Percentiles rank a stretch among this genome's conserved stretches.
phyloP scores from a whole-genome alignment of 2,113 vertebrate genomes.

The Melanocharis versteri region DNA sequence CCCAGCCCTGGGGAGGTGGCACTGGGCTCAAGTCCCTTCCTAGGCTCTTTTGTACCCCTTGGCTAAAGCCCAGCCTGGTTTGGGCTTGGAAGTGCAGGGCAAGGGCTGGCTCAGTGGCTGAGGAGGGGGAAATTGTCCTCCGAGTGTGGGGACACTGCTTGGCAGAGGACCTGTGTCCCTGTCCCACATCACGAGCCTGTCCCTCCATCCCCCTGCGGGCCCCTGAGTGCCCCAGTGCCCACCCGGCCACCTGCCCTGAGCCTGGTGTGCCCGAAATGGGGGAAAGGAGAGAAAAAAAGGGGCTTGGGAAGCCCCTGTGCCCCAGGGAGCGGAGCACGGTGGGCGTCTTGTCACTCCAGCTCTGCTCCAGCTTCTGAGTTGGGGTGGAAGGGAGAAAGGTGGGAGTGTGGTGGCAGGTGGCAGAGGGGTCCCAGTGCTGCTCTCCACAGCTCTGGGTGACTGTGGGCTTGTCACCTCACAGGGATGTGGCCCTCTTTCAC shows the following conservation, averaged over 20 bases:
- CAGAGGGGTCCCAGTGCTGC: neutral
- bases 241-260: rapidly evolving
- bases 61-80: rapidly evolving
- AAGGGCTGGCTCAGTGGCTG: neutral
- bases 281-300: neutral
- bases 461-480: neutral
- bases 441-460: neutral
- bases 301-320: rapidly evolving
- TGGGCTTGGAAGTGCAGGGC: neutral
- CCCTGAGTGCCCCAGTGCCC: neutral
- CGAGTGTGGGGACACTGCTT: rapidly evolving
- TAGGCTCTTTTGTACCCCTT: neutral
- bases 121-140: neutral
- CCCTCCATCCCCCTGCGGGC: rapidly evolving
- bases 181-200: neutral
- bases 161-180: neutral
- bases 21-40: neutral
- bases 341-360: rapidly evolving
- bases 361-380: neutral
- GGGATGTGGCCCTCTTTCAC: neutral
- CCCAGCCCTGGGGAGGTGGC: neutral
- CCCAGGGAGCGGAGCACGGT: rapidly evolving
- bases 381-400: neutral
- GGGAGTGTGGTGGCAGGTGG: neutral
- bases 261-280: rapidly evolving